phyloP scores from a whole-genome alignment of 2,797 vertebrate species.

The Thaleichthys pacificus region DNA sequence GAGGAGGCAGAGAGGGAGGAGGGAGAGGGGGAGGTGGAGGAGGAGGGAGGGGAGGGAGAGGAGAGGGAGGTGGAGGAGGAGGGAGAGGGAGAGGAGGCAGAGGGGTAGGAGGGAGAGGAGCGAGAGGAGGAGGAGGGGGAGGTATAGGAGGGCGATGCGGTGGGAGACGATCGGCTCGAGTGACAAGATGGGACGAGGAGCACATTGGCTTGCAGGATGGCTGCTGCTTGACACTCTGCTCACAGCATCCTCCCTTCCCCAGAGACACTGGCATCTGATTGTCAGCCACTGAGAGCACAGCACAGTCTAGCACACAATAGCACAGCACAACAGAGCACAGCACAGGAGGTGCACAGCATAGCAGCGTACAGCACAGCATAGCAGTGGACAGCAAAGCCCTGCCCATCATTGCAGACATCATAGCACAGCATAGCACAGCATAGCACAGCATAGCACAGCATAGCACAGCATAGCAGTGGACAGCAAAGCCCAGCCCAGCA shows the following conservation, averaged over 20 bases:
- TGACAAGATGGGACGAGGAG: conserved; percentile 72
- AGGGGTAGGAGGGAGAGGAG: background rate
- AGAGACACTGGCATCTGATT: conserved; percentile 73
- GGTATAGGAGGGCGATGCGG: conserved; percentile 22
- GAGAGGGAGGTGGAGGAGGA: background rate
- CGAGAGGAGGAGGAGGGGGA: background rate
- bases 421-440: background rate
- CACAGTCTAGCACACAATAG: conserved; percentile 9
- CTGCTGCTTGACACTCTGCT: conserved; percentile 73
- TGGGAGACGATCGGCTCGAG: conserved; percentile 58
- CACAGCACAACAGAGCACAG: conserved; percentile 16
- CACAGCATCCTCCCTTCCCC: conserved; percentile 64
- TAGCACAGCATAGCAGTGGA: background rate
- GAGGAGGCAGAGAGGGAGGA: background rate
- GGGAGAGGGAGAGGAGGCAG: background rate
- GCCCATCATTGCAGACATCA: conserved; percentile 1
- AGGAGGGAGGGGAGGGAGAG: background rate
- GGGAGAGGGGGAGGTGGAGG: background rate
- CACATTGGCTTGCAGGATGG: conserved; percentile 67
- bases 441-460: conserved; percentile 11
- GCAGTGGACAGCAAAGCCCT: too few relatives aligned
- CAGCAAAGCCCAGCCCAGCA: too few relatives aligned
- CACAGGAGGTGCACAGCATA: background rate
- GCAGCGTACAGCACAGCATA: too few relatives aligned
- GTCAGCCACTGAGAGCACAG: conserved; percentile 37